Conservation (phyloP, 2,113 vertebrate genomes). For the Plecotus auritus region DNA sequence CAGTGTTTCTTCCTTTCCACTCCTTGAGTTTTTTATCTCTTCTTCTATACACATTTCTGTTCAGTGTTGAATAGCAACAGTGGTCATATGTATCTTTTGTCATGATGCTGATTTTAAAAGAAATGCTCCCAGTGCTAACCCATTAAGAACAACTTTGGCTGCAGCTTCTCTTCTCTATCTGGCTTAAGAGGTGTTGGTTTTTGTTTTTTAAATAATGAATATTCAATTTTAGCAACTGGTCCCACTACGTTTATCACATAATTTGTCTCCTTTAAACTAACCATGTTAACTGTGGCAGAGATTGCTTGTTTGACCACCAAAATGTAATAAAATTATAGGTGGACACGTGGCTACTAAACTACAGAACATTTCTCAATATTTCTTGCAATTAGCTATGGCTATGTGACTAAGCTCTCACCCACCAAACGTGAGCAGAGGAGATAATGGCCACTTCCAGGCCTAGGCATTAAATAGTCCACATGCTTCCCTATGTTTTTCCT, state of each 20-base stretch:
- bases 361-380: not conserved
- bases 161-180: not conserved
- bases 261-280: not conserved
- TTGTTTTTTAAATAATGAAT: not conserved
- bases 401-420: not conserved
- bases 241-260: not conserved
- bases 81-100: not conserved
- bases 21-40: not conserved
- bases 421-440: not conserved
- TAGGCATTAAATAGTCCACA: not conserved
- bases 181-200: not conserved
- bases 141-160: not conserved
- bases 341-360: not conserved
- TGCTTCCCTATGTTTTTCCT: not conserved
- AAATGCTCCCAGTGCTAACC: not conserved
- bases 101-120: not conserved
- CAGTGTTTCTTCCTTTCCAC: not conserved
- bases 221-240: not conserved
- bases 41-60: not conserved
- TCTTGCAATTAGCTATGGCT: not conserved
- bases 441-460: not conserved
- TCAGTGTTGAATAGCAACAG: not conserved
- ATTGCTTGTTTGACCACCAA: not conserved
- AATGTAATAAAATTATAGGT: not conserved
- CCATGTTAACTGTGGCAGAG: not conserved